Evolutionary conservation across 2,113 vertebrate genomes (phyloP), one percentile per base, ranked within the genome.

Genomic region (Illadopsis cleaveri): DNA sequence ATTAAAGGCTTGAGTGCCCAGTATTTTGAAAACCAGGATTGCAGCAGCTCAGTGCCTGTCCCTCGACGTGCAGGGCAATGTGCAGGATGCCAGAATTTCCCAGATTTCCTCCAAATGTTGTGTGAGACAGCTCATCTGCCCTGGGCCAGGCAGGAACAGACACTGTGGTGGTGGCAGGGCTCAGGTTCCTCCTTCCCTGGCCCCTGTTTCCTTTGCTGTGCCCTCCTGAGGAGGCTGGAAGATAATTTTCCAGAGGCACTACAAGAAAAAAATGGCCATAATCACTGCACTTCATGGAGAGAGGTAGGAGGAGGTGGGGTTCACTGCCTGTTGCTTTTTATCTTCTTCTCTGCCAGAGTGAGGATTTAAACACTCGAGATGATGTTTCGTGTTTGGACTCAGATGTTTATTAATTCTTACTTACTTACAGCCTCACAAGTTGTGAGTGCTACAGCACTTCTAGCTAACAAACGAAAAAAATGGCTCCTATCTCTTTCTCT

Each of bases 261-360:
- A 10, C 15, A 62, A 54, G 16, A 0, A 3, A 81, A 69, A 19
- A 57, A 35, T 25, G 54, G 9, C 4, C 22, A n/a, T 7, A 31
- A 50, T 12, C 20, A 24, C 23, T 23, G 17, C 47, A 20, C 1
- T 11, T 61, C 9, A 8, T 20, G 5, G 45, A 48, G 37, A 60
- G 17, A 60, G 11, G 33, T 7, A 28, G 12, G 25, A 11, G 27
- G 30, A 60, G 7, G 1, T 0, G 0, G 2, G 19, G 10, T 15
- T 65, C 21, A 7, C 20, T 58, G 20, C 54, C 21, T n/a, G 54
- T 6, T 56, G 54, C 20, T 33, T 33, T 56, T 56, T 14, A 33
- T 56, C 19, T 33, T 56, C 54, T 56, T 56, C 22, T 33, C 20
- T 33, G 54, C 54, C 31, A 56, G 54, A 56, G 31, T 33, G 3